Evolutionary conservation across 2,797 vertebrate species (phyloP).

Genomic region (Lithobates pipiens): DNA sequence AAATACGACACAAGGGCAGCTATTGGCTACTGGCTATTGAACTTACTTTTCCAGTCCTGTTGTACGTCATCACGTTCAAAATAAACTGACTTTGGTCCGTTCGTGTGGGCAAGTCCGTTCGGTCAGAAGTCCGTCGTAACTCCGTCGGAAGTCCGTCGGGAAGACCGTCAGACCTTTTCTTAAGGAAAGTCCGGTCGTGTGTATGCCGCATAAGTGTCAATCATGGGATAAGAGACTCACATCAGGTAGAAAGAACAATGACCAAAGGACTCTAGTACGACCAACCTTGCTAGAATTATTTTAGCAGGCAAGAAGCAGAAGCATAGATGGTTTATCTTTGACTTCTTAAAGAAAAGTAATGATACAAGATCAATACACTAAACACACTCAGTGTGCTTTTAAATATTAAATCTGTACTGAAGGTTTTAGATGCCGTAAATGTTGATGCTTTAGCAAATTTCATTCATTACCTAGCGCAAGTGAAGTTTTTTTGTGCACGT

Average conservation of each 20-base stretch:
- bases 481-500: not conserved
- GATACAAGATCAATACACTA: not conserved
- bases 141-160: no score
- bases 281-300: not conserved
- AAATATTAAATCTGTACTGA: not conserved
- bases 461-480: not conserved
- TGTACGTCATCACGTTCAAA: no score
- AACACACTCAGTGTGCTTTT: not conserved
- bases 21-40: no score
- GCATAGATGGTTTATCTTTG: not conserved
- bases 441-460: not conserved
- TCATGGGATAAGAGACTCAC: not conserved
- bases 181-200: no score
- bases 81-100: no score
- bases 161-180: no score
- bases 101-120: no score
- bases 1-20: no score
- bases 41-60: no score
- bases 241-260: not conserved
- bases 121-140: no score
- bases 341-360: not conserved
- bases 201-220: not conserved
- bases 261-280: not conserved
- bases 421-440: not conserved
- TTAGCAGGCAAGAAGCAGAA: not conserved